Evolutionary conservation across 1,140 invertebrate genomes (phyloP).

Genomic region (Drosophila funebris): DNA sequence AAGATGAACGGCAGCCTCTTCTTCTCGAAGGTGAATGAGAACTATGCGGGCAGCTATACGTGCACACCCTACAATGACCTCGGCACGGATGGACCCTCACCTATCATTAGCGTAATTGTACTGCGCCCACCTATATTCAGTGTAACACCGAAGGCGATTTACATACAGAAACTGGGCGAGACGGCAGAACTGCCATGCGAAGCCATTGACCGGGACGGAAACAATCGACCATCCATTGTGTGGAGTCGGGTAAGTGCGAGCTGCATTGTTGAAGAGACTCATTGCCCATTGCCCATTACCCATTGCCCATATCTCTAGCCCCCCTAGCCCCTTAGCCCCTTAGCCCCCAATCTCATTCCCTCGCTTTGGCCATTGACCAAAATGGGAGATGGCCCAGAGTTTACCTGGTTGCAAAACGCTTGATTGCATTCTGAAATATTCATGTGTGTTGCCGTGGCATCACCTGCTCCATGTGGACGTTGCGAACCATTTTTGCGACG

Average conservation of each 20-base stretch:
- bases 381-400: neutral
- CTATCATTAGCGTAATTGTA: conserved; percentile 94
- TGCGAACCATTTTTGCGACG: neutral
- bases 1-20: conserved; percentile 94
- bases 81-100: conserved; percentile 93
- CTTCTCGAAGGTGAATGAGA: conserved; percentile 91
- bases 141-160: conserved; percentile 90
- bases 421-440: conserved; percentile 76
- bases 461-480: neutral
- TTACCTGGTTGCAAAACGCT: conserved; percentile 42
- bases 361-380: too few relatives aligned
- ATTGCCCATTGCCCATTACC: too few relatives aligned
- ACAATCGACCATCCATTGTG: conserved; percentile 90
- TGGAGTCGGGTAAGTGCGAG: conserved; percentile 92
- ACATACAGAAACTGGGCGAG: conserved; percentile 92
- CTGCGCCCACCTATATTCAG: conserved; percentile 92
- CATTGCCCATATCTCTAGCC: neutral
- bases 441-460: conserved; percentile 28
- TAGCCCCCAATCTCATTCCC: neutral
- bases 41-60: conserved; percentile 91
- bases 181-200: conserved; percentile 93
- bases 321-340: neutral
- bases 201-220: conserved; percentile 88
- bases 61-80: conserved; percentile 96
- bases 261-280: neutral